Base-by-base conservation (phyloP, 1,140 invertebrate species). In the Drosophila bifasciata region DNA sequence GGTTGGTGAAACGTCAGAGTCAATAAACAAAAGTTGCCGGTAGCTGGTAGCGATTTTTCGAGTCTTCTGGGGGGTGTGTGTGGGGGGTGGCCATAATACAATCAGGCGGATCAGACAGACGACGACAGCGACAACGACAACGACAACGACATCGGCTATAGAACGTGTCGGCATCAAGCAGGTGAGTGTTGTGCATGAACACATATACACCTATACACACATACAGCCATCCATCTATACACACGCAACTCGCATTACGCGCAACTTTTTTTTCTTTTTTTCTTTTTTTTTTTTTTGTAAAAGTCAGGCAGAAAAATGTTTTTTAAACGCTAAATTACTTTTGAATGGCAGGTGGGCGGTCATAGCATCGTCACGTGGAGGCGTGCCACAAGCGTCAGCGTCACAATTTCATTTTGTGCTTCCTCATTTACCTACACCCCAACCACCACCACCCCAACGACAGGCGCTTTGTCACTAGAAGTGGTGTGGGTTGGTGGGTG, bases 261-360 rank as follows among this genome's bases (percentile, higher is more conserved):
- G 84, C 76, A 78, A 88, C 61, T 75, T 86, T 36, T 86, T 78
- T 88, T n/a, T n/a, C n/a, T n/a, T n/a, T n/a, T n/a, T n/a, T n/a
- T n/a, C n/a, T n/a, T n/a, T n/a, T n/a, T n/a, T n/a, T n/a, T n/a
- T n/a, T n/a, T n/a, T n/a, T n/a, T n/a, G n/a, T n/a, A 81, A 81
- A 86, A 86, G 77, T 81, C 81, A 78, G 78, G 78, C 81, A 81
- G 78, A 86, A 86, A 86, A 86, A 86, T 86, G 81, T 88, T 86
- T 86, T 86, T 88, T 81, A 86, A 86, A 88, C 81, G 83, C 74
- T 88, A 86, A 86, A 86, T 86, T 86, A 86, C 81, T 86, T 86
- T 86, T 88, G 81, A 86, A 88, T 88, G 74, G 81, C 81, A 78
- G 81, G 48, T 74, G 79, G 70, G 66, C 51, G 70, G 49, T 21